A percentile compares a stretch with the other conserved stretches of the same genome.
Evolutionary conservation across 2,113 vertebrate genomes (phyloP).

Genomic region (Leucosticte australis): DNA sequence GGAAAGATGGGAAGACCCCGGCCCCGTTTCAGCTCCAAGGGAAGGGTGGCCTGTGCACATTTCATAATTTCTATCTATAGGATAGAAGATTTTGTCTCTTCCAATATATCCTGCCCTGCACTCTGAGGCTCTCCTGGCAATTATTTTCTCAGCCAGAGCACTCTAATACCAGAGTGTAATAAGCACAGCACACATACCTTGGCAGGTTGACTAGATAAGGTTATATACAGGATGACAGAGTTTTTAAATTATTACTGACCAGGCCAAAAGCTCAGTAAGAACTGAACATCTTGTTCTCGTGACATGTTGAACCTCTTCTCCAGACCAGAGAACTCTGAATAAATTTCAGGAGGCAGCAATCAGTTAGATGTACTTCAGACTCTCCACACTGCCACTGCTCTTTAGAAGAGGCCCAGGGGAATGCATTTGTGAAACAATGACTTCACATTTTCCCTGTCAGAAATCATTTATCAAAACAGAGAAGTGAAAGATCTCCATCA

Average conservation of each 20-base stretch:
- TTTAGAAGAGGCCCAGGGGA: not conserved
- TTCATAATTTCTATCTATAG: not conserved
- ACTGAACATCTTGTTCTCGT: not conserved
- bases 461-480: not conserved
- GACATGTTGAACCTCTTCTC: not conserved
- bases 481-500: not conserved
- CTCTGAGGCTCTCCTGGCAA: not conserved
- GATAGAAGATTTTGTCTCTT: not conserved
- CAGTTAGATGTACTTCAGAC: not conserved
- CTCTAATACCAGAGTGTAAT: not conserved
- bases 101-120: not conserved
- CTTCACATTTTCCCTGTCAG: not conserved
- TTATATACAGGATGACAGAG: not conserved
- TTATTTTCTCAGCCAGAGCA: not conserved
- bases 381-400: not conserved
- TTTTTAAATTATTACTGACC: not conserved
- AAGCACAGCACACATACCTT: not conserved
- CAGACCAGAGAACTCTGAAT: not conserved
- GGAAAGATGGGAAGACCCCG: not conserved
- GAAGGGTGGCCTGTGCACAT: not conserved
- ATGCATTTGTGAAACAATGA: not conserved
- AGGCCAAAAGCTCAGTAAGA: not conserved
- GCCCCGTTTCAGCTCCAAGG: not conserved
- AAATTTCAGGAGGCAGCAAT: slow-evolving; percentile 6
- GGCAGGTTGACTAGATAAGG: not conserved